Conservation (phyloP, 2,797 vertebrate species). For the Aphelocoma californica region DNA sequence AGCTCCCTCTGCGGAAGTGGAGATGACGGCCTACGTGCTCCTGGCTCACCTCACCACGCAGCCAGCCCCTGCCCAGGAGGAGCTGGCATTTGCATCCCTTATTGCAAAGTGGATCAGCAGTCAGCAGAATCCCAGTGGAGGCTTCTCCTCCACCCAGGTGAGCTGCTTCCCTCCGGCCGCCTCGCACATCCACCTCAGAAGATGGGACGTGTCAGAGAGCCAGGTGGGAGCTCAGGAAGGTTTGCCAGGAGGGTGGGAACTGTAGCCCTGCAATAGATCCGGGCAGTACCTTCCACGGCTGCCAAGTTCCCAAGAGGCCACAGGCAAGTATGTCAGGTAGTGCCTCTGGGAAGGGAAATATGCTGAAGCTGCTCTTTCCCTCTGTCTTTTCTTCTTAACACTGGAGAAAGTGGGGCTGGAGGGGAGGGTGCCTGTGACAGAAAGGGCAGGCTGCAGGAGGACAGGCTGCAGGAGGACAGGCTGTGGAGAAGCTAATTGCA, state of each 20-base stretch:
- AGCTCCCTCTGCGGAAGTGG: conserved; percentile 74
- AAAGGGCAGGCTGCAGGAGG: background rate
- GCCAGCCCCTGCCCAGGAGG: background rate
- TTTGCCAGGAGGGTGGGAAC: background rate
- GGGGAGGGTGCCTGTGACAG: background rate
- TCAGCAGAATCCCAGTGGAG: conserved; percentile 70
- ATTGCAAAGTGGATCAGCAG: conserved; percentile 68
- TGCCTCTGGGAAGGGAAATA: background rate
- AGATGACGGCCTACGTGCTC: conserved; percentile 66
- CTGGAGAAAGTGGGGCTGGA: background rate
- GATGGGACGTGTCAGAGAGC: background rate
- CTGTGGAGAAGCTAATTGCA: background rate
- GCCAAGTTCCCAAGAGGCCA: background rate
- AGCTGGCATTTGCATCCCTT: background rate
- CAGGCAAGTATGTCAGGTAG: accelerated
- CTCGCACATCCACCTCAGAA: accelerated
- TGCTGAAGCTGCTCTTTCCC: background rate
- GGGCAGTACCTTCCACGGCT: accelerated
- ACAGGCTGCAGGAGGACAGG: background rate
- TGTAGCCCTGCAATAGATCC: background rate
- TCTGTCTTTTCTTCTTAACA: background rate
- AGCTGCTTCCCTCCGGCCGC: background rate
- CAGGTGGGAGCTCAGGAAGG: background rate
- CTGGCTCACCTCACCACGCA: conserved; percentile 39
- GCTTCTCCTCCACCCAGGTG: conserved; percentile 67